These are phyloP conservation scores for Hippocampus abdominalis DNA, from an alignment of 2,113 vertebrate species.

Conservation along the genomic window DNA sequence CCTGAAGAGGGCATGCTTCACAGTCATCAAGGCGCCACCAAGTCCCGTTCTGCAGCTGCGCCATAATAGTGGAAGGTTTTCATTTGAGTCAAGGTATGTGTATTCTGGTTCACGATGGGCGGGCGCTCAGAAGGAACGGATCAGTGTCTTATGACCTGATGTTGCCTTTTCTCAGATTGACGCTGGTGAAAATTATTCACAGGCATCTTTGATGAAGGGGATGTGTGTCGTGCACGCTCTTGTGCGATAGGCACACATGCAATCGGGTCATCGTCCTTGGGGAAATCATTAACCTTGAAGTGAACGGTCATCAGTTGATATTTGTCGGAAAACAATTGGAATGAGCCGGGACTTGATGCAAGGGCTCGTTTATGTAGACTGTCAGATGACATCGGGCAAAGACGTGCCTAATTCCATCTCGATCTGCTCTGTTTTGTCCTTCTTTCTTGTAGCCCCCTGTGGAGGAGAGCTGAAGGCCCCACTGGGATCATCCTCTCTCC, in stretches of 20 bases:
- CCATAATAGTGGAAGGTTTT: no score
- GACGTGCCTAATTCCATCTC: conserved; percentile 39
- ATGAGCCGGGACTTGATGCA: conserved; percentile 39
- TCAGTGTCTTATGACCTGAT: conserved; percentile 43
- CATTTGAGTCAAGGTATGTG: no score
- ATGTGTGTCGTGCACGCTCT: neutral
- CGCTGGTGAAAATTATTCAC: conserved; percentile 9
- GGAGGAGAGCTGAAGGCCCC: conserved; percentile 92
- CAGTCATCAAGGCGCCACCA: no score
- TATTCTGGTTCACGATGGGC: no score
- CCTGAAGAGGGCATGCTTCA: no score
- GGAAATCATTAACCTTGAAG: conserved; percentile 54
- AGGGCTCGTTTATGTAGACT: conserved; percentile 33
- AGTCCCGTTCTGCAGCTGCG: no score
- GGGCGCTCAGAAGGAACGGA: neutral
- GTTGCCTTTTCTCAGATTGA: conserved; percentile 25
- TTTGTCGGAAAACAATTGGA: conserved; percentile 47
- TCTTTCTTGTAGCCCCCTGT: conserved; percentile 80
- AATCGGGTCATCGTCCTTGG: neutral
- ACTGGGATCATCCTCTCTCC: conserved; percentile 96
- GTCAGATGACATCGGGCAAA: conserved; percentile 42
- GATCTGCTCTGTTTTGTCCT: conserved; percentile 17
- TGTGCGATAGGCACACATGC: neutral
- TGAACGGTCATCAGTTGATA: conserved; percentile 41
- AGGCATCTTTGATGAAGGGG: conserved; percentile 25